These are phyloP conservation scores for Delphinapterus leucas DNA, from an alignment of 2,113 vertebrate genomes.

Conservation along the genomic window DNA sequence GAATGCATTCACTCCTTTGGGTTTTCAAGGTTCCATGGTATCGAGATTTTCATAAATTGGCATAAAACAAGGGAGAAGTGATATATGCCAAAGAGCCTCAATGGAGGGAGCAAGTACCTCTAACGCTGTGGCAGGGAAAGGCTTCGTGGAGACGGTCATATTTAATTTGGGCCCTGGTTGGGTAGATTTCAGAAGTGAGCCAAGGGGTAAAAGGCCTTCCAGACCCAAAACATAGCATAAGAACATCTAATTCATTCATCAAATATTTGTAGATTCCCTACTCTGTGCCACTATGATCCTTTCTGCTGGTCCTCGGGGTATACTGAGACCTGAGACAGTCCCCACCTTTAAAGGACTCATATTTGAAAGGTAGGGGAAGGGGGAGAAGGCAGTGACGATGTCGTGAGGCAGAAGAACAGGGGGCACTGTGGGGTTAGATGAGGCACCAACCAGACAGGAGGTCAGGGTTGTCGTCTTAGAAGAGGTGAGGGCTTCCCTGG, in stretches of 20 bases:
- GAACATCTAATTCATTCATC: not conserved
- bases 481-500: not conserved
- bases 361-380: not conserved
- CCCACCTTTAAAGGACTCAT: not conserved
- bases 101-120: not conserved
- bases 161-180: not conserved
- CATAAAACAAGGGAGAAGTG: not conserved
- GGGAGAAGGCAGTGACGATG: not conserved
- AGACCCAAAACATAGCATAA: not conserved
- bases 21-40: not conserved
- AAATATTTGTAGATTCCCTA: not conserved
- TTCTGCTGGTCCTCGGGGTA: not conserved
- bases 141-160: not conserved
- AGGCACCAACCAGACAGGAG: not conserved
- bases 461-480: not conserved
- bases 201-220: not conserved
- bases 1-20: not conserved
- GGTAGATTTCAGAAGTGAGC: constrained; percentile 21
- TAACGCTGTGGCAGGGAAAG: not conserved
- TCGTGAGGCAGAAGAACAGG: not conserved
- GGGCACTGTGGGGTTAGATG: not conserved
- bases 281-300: not conserved
- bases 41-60: not conserved
- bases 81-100: not conserved
- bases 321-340: not conserved